phyloP scores from a whole-genome alignment of 1,140 invertebrate species.

The Drosophila athabasca region DNA sequence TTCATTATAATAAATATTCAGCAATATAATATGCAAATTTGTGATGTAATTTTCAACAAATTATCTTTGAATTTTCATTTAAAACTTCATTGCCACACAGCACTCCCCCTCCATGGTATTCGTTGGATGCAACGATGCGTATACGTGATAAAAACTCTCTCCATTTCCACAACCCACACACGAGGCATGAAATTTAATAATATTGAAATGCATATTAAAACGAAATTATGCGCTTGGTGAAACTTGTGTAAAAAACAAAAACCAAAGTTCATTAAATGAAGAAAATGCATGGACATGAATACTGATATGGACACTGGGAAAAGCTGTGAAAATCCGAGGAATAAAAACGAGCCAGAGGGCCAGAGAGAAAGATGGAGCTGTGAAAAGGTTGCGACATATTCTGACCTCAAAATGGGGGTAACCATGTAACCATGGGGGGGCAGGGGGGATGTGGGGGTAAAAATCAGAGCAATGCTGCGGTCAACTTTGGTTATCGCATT shows the following conservation, averaged over 20 bases:
- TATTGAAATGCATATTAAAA: slow-evolving; percentile 25
- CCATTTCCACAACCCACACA: too few species aligned
- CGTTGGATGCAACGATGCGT: slow-evolving; percentile 24
- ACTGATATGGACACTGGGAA: too few species aligned
- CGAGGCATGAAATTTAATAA: neutral
- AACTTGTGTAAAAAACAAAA: slow-evolving; percentile 7
- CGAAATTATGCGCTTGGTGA: slow-evolving; percentile 24
- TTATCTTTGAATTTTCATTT: too few species aligned
- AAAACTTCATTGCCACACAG: too few species aligned
- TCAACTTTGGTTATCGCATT: slow-evolving; percentile 37
- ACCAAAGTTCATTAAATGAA: slow-evolving; percentile 42
- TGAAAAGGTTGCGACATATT: slow-evolving; percentile 25
- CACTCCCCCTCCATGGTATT: too few species aligned
- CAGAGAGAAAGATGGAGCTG: neutral
- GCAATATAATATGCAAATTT: too few species aligned
- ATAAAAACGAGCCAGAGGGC: neutral
- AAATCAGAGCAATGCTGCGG: slow-evolving; percentile 29
- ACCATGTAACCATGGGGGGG: neutral
- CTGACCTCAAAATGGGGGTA: slow-evolving; percentile 31
- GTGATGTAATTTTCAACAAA: too few species aligned
- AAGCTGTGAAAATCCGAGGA: neutral
- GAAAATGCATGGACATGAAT: slow-evolving; percentile 9
- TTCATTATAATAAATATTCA: too few species aligned
- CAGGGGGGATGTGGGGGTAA: neutral
- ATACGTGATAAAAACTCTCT: slow-evolving; percentile 19